A percentile compares a stretch with the other conserved stretches of the same genome.
Conservation (phyloP, 1,140 invertebrate genomes). For the Caenorhabditis latens region DNA sequence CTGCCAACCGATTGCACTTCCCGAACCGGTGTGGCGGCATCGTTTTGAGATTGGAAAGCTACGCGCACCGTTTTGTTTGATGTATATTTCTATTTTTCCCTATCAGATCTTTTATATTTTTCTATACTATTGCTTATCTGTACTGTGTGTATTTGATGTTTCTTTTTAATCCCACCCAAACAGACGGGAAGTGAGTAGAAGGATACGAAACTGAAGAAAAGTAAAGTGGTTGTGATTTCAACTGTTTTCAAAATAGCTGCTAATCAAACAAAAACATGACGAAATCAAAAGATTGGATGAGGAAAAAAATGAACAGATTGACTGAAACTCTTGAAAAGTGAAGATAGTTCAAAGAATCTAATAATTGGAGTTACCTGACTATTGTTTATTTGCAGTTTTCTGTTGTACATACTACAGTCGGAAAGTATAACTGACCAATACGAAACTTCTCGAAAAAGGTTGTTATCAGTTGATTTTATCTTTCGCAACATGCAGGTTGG, state of each 20-base stretch:
- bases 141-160: conserved; percentile 48
- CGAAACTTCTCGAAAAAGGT: too few species aligned
- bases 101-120: neutral
- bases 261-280: neutral
- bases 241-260: neutral
- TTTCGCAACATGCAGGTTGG: too few species aligned
- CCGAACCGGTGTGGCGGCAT: neutral
- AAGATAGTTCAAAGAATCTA: neutral
- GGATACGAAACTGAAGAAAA: neutral
- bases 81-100: conserved; percentile 33
- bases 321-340: neutral
- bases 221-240: neutral
- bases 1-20: neutral
- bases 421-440: too few species aligned
- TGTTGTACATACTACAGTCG: too few species aligned
- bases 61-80: conserved; percentile 33
- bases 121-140: neutral
- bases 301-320: neutral
- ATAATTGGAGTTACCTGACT: neutral
- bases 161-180: neutral
- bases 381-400: too few species aligned
- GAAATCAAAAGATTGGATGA: neutral
- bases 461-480: too few species aligned
- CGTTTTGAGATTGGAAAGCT: conserved; percentile 20
- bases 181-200: neutral